Conservation (phyloP, 2,113 vertebrate genomes). For the Chamaea fasciata region DNA sequence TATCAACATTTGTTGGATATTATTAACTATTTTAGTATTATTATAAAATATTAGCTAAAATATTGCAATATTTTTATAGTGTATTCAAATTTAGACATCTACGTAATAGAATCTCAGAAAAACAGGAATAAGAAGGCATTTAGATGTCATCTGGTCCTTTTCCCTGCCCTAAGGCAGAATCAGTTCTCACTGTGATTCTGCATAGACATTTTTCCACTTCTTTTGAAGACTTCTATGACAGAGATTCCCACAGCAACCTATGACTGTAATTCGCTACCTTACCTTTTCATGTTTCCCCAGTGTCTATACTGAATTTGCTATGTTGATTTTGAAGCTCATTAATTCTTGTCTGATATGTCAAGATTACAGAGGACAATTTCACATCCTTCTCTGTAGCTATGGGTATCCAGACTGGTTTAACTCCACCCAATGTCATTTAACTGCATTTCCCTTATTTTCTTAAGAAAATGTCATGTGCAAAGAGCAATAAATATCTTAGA, state of each 20-base stretch:
- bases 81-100: neutral
- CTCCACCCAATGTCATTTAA: neutral
- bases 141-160: neutral
- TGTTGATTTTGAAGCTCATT: neutral
- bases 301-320: neutral
- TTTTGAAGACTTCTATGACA: neutral
- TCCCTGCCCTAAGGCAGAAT: neutral
- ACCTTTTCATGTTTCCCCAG: neutral
- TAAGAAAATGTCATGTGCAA: neutral
- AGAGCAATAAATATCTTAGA: neutral
- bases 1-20: neutral
- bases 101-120: neutral
- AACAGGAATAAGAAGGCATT: neutral
- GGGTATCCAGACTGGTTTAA: neutral
- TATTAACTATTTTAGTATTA: neutral
- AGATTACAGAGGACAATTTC: neutral
- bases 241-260: neutral
- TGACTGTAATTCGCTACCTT: neutral
- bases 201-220: neutral
- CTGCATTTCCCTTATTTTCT: neutral
- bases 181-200: neutral
- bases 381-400: neutral
- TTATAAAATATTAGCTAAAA: neutral
- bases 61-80: neutral
- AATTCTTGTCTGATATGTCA: neutral